Base-by-base conservation (phyloP, 2,113 vertebrate genomes). In the Ictalurus punctatus region DNA sequence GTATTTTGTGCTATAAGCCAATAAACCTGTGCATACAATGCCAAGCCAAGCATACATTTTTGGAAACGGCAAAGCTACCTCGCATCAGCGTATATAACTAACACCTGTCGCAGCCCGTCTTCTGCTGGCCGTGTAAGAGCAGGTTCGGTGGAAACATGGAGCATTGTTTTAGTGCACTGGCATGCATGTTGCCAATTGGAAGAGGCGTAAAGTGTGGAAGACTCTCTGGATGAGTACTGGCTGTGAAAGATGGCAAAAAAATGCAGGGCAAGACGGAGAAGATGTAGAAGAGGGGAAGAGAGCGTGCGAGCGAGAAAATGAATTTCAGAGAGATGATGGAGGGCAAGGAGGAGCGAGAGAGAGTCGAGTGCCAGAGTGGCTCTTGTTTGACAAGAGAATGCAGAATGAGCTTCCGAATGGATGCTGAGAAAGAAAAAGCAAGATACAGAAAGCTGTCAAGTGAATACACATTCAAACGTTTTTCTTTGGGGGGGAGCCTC, bases 311-410 rank as follows among this genome's bases (percentile, higher is more conserved):
- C 19, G 48, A 82, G 63, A 23, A 82, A 74, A 88, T 90, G 67
- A 89, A 85, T 86, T 84, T 89, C 79, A 79, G 85, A 81, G 81
- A 63, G 10, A 56, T 86, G 81, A 84, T 61, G 85, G 73, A 84
- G 89, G 80, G 76, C 83, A 86, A 78, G 52, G 59, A 89, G 84
- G 85, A 86, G 80, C 54, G 65, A 69, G 89, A 88, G 65, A 65
- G 83, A 58, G 80, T 82, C 61, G 73, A 86, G 88, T 74, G 81
- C 82, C 80, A 48, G 87, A 89, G 87, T 84, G 73, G 87, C 71
- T 84, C 85, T 83, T 58, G 71, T 89, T 52, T 73, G 85, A 85
- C 73, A 80, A 6, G 56, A 61, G 82, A 89, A 91, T 87, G 56
- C 65, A 82, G 65, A 87, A 89, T 81, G 80, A 89, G 61, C 5